These are phyloP conservation scores for Penaeus indicus DNA, from an alignment of 1,140 invertebrate genomes.

Conservation along the genomic window DNA sequence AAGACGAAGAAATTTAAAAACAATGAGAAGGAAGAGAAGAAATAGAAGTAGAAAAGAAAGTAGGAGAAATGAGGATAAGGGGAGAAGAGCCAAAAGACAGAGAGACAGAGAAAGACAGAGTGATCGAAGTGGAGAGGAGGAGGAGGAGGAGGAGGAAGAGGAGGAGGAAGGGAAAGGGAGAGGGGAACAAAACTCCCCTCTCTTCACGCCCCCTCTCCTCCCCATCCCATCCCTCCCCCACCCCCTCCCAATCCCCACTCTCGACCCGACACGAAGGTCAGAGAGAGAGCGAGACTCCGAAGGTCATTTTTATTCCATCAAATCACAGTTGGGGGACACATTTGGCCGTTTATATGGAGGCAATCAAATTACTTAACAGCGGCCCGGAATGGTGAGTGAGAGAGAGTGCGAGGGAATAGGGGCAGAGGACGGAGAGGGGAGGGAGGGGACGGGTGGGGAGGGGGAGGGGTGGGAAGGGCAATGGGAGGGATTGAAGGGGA, in stretches of 20 bases:
- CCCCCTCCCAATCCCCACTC: background rate
- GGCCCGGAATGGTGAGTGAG: slow-evolving; percentile 14
- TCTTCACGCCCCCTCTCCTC: background rate
- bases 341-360: slow-evolving; percentile 64
- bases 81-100: too few relatives aligned
- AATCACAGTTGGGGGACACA: slow-evolving; percentile 64
- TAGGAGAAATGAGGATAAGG: too few relatives aligned
- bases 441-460: background rate
- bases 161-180: background rate
- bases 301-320: slow-evolving; percentile 65
- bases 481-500: background rate
- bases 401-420: background rate
- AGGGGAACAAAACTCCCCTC: background rate
- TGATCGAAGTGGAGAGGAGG: too few relatives aligned
- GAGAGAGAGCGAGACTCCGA: slow-evolving; percentile 39
- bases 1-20: too few relatives aligned
- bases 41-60: too few relatives aligned
- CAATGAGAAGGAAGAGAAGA: too few relatives aligned
- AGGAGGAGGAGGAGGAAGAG: background rate
- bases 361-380: slow-evolving; percentile 61
- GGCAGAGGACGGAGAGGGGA: background rate
- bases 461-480: background rate
- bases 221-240: background rate
- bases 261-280: slow-evolving; percentile 37
- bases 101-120: too few relatives aligned